phyloP scores from a whole-genome alignment of 2,888 invertebrate genomes.

The Lithophane leautieri region DNA sequence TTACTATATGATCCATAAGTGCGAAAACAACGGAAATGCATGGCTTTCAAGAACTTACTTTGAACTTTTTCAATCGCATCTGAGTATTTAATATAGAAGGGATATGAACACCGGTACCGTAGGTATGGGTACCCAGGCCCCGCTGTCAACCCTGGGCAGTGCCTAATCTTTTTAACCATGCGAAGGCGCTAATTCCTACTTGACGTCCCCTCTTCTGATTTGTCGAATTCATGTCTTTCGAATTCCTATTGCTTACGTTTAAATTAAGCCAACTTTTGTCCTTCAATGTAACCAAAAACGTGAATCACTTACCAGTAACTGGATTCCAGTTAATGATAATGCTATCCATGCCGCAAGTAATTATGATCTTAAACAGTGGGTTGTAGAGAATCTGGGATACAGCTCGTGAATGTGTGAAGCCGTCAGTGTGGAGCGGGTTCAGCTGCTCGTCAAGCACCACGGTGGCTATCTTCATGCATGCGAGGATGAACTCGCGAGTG shows the following conservation, averaged over 20 bases:
- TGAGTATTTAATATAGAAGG: no score
- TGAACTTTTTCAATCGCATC: no score
- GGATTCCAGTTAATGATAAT: conserved; percentile 96
- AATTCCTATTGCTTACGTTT: background rate
- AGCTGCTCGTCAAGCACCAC: conserved; percentile 92
- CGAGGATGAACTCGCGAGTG: conserved; percentile 92
- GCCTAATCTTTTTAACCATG: no score
- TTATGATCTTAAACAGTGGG: conserved; percentile 93
- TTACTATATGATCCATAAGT: no score
- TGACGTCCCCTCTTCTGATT: background rate
- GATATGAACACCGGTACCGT: background rate
- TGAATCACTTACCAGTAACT: conserved; percentile 87
- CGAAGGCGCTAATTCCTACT: no score
- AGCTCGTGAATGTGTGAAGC: conserved; percentile 92
- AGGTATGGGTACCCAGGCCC: no score
- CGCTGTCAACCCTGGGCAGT: no score
- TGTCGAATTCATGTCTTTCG: background rate
- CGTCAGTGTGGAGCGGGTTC: conserved; percentile 93
- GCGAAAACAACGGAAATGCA: no score
- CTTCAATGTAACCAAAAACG: background rate
- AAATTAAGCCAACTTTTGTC: background rate
- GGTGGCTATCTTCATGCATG: conserved; percentile 91
- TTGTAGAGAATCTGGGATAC: conserved; percentile 94
- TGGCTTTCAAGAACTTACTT: no score
- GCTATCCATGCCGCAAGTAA: conserved; percentile 95